Percentiles rank a stretch among this genome's conserved stretches.
Conservation (phyloP, 2,888 invertebrate genomes). For the Thymelicus sylvestris region DNA sequence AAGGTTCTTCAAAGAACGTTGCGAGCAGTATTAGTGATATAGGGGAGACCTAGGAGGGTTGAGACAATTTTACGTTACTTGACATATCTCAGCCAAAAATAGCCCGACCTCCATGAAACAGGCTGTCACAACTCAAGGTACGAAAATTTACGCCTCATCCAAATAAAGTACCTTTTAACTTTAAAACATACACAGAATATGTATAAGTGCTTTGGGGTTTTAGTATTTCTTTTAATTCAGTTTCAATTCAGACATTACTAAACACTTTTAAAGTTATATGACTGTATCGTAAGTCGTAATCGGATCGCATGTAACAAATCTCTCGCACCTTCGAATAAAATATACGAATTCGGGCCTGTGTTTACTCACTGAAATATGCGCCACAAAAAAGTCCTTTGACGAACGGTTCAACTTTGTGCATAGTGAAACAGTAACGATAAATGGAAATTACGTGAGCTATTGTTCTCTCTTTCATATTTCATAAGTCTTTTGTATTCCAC, state of each 20-base stretch:
- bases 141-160: no score
- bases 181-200: no score
- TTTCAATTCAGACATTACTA: no score
- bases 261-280: no score
- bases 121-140: no score
- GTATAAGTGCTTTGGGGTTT: no score
- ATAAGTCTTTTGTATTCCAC: slow-evolving; percentile 7
- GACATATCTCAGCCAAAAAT: no score
- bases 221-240: no score
- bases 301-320: not conserved
- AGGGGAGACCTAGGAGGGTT: no score
- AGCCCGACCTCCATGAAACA: no score
- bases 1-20: not conserved
- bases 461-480: slow-evolving; percentile 26
- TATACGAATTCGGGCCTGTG: slow-evolving; percentile 33
- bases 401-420: slow-evolving; percentile 43
- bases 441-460: slow-evolving; percentile 33
- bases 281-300: not conserved
- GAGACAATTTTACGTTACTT: no score
- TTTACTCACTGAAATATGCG: slow-evolving; percentile 44
- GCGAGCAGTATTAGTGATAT: not conserved
- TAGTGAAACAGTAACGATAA: slow-evolving; percentile 42
- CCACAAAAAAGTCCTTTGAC: slow-evolving; percentile 39
- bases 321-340: slow-evolving; percentile 1
- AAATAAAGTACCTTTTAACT: no score